Evolutionary conservation across 2,797 vertebrate genomes (phyloP).

Genomic region (Parauchenoglanis ngamensis): DNA sequence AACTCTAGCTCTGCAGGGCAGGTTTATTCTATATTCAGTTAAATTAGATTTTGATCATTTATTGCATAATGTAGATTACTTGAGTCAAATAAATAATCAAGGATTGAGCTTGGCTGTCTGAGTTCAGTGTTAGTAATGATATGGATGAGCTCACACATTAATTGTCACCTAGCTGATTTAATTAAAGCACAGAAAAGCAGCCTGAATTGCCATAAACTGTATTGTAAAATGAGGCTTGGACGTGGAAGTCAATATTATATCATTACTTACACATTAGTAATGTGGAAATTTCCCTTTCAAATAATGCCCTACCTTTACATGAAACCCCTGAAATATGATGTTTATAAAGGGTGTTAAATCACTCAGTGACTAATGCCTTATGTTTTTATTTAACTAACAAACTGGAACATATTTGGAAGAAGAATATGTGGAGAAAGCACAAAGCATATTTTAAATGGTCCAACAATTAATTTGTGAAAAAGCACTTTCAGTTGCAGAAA

Average conservation of each 20-base stretch:
- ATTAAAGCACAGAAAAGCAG: not conserved
- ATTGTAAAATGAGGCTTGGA: not conserved
- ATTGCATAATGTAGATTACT: not conserved
- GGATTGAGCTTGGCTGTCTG: not conserved
- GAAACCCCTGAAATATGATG: not conserved
- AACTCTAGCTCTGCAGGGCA: not conserved
- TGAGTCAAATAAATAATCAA: not conserved
- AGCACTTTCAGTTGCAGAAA: no score
- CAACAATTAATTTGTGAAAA: no score
- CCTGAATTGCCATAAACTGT: not conserved
- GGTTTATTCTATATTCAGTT: not conserved
- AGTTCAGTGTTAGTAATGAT: not conserved
- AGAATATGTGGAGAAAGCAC: no score
- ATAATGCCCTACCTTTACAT: not conserved
- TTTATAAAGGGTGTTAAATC: not conserved
- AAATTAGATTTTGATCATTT: not conserved
- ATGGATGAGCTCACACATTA: not conserved
- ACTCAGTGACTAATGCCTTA: not conserved
- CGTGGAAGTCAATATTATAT: not conserved
- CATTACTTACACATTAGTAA: not conserved
- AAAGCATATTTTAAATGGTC: no score
- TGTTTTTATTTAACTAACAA: no score
- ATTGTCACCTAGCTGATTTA: not conserved
- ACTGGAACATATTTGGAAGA: no score
- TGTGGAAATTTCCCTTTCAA: not conserved